Base-by-base conservation (phyloP, 2,888 invertebrate species). In the Drosophila neotestacea region DNA sequence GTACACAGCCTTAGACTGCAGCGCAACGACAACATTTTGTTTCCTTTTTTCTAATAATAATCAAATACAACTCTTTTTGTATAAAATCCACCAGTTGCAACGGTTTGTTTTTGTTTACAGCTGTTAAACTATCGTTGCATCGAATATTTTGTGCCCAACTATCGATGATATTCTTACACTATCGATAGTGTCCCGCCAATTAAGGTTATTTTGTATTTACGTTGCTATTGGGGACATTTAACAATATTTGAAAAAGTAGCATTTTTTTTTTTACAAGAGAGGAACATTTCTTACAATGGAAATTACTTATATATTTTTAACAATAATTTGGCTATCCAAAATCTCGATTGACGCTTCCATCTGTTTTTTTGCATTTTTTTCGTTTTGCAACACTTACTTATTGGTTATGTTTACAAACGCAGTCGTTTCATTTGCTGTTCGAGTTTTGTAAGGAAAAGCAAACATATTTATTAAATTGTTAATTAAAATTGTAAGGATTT, bases 401-500 rank as follows among this genome's bases (percentile, higher is more conserved):
- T 80, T 83, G 81, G 81, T 84, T 83, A 84, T 84, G 84, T 81
- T 81, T 86, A 83, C 81, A 68, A 58, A 63, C 62, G 13, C 22
- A 61, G 22, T 48, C 34, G 55, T 16, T 67, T 54, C 13, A 28
- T 34, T 41, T 22, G 28, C 44, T 71, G 41, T 34, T 34, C 22
- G 11, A 46, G n/a, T 46, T 64, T 50, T 11, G 6, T 1, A 27
- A 7, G 38, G 51, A 41, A 52, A 59, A 27, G 41, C 4, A 32
- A 51, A 16, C 13, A 52, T 41, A 71, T 65, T 48, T 28, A 46
- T 44, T 47, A 39, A 47, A 55, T 54, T 59, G 13, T 87, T 36
- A 74, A 78, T 71, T 67, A 81, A 63, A 79, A 47, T 30, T 5
- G 1, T 39, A 36, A 13, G 0, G 0, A 5, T 6, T 4, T 13